Percentiles rank a stretch among this genome's conserved stretches.
Conservation (phyloP, 2,888 invertebrate species). For the Lingula anatina region DNA sequence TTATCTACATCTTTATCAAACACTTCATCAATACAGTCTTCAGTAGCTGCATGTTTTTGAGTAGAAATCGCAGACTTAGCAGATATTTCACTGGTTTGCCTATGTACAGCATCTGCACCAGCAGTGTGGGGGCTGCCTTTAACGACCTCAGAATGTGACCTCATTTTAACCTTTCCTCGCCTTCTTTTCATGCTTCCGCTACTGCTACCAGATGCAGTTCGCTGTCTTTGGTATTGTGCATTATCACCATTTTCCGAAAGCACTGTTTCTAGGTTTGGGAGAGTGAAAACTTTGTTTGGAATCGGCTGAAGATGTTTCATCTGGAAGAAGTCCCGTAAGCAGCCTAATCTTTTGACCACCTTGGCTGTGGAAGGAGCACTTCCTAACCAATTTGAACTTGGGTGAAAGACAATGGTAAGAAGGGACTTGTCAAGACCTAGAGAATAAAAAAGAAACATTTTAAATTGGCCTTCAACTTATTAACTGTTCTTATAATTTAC, state of each 20-base stretch:
- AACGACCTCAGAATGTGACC: background rate
- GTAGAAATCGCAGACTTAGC: too few species aligned
- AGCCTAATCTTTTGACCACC: slow-evolving; percentile 28
- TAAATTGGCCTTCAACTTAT: background rate
- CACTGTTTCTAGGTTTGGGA: slow-evolving; percentile 9
- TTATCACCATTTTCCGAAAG: too few species aligned
- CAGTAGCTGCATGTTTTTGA: too few species aligned
- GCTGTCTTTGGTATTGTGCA: too few species aligned
- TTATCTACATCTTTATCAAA: too few species aligned
- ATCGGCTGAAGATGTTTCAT: slow-evolving; percentile 22
- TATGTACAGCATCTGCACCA: too few species aligned
- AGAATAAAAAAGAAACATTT: slow-evolving; percentile 5
- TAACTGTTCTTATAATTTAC: background rate
- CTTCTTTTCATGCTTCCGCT: too few species aligned
- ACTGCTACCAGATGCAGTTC: too few species aligned
- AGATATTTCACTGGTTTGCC: too few species aligned
- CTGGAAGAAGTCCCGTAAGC: slow-evolving; percentile 25
- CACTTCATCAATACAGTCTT: too few species aligned
- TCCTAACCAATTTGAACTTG: slow-evolving; percentile 2
- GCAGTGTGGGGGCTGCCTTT: too few species aligned
- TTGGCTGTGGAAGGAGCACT: too few species aligned
- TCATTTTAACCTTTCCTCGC: background rate
- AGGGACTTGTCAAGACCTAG: slow-evolving; percentile 35
- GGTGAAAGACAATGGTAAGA: slow-evolving; percentile 26
- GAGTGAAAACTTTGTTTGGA: slow-evolving; percentile 17